These are phyloP conservation scores for Achatina immaculata DNA, from an alignment of 1,140 invertebrate species.

Conservation along the genomic window DNA sequence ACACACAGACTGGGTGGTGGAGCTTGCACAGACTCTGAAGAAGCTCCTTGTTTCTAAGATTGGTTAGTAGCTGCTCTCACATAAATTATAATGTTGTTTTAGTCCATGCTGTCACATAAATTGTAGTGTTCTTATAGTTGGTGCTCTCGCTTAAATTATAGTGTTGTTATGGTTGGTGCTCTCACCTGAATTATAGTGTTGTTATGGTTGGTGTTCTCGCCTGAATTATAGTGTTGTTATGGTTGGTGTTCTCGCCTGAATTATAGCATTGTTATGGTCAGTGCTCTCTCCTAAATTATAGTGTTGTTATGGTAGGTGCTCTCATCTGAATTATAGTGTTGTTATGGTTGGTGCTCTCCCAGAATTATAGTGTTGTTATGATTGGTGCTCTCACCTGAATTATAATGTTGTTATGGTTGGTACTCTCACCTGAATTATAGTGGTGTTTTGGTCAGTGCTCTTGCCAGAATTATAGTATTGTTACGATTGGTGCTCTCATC, in stretches of 20 bases:
- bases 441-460: no score
- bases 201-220: neutral
- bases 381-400: no score
- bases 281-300: neutral
- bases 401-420: no score
- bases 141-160: neutral
- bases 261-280: neutral
- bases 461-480: no score
- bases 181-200: neutral
- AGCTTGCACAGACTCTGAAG: neutral
- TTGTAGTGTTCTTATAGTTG: neutral
- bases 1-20: constrained; percentile 5
- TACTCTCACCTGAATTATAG: no score
- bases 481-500: no score
- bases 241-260: neutral
- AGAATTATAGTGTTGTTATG: no score
- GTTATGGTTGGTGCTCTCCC: no score
- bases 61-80: neutral
- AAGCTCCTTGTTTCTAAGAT: neutral
- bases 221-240: neutral
- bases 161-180: neutral
- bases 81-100: neutral
- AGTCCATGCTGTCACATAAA: neutral
- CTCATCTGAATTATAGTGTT: neutral
- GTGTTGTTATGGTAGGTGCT: neutral